phyloP scores from a whole-genome alignment of 1,140 invertebrate genomes.

The Drosophila eugracilis region DNA sequence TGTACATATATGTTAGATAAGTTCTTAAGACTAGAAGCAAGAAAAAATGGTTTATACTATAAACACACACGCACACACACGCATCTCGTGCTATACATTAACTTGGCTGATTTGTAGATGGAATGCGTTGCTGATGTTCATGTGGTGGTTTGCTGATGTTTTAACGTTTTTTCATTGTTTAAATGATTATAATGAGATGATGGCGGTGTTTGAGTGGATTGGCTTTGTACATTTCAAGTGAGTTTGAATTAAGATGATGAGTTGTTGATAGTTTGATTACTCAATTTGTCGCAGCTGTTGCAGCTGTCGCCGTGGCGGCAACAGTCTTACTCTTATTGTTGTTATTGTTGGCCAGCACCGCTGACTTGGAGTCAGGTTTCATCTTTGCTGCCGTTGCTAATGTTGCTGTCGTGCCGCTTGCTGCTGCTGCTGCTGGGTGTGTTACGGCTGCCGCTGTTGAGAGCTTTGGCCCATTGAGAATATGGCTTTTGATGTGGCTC shows the following conservation, averaged over 20 bases:
- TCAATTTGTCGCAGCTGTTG: slow-evolving; percentile 18
- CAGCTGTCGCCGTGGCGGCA: slow-evolving; percentile 3
- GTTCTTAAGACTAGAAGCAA: slow-evolving; percentile 45
- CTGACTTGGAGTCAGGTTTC: slow-evolving; percentile 29
- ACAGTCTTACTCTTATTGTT: slow-evolving; percentile 36
- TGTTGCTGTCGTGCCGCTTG: background rate
- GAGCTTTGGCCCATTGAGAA: slow-evolving; percentile 74
- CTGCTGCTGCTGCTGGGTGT: background rate
- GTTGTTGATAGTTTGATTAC: background rate
- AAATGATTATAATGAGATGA: slow-evolving; percentile 10
- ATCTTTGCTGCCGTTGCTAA: slow-evolving; percentile 13
- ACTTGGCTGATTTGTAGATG: slow-evolving; percentile 20
- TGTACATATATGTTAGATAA: slow-evolving; percentile 26
- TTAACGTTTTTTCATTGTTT: slow-evolving; percentile 9
- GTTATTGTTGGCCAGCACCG: slow-evolving; percentile 17
- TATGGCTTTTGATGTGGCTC: slow-evolving; percentile 83
- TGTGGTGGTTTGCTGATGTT: slow-evolving; percentile 12
- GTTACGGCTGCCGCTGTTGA: background rate
- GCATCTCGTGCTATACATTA: slow-evolving; percentile 26
- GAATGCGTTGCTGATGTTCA: slow-evolving; percentile 26
- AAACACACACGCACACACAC: slow-evolving; percentile 35
- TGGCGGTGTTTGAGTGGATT: slow-evolving; percentile 26
- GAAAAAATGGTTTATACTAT: slow-evolving; percentile 24
- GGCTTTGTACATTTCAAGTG: slow-evolving; percentile 46
- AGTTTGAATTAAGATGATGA: slow-evolving; percentile 2